Evolutionary conservation across 2,113 vertebrate species (phyloP).

Genomic region (Aythya baeri): DNA sequence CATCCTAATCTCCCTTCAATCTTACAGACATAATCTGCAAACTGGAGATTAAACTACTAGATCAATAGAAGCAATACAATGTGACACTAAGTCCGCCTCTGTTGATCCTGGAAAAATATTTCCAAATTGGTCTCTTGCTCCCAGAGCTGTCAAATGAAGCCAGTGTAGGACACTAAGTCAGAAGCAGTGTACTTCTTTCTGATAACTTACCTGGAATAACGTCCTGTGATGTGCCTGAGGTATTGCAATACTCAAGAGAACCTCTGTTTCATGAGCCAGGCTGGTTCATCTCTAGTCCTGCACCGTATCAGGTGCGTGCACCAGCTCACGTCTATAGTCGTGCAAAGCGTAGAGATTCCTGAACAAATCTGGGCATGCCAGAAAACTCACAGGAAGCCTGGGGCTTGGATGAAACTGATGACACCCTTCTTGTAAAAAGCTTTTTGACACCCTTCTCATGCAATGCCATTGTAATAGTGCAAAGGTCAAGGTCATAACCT

Average conservation of each 20-base stretch:
- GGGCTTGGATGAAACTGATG: background rate
- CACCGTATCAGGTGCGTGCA: fast-evolving
- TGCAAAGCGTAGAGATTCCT: background rate
- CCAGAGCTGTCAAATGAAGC: background rate
- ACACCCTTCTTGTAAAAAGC: background rate
- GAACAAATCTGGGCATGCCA: background rate
- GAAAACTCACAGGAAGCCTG: background rate
- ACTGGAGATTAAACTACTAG: background rate
- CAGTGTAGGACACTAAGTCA: background rate
- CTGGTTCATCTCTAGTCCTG: background rate
- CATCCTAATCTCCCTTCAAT: background rate
- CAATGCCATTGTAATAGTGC: background rate
- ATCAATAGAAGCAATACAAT: background rate
- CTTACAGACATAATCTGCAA: background rate
- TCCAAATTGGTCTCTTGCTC: background rate
- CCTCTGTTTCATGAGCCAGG: background rate
- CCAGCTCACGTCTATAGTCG: background rate
- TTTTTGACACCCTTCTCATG: background rate
- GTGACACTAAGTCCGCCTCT: background rate
- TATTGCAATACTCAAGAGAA: background rate
- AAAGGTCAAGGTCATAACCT: background rate
- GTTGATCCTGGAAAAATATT: background rate
- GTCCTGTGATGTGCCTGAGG: background rate
- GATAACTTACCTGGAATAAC: slow-evolving; percentile 26
- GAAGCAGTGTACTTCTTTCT: background rate